Base-by-base conservation (phyloP, 2,797 vertebrate species). In the Brachymystax lenok region DNA sequence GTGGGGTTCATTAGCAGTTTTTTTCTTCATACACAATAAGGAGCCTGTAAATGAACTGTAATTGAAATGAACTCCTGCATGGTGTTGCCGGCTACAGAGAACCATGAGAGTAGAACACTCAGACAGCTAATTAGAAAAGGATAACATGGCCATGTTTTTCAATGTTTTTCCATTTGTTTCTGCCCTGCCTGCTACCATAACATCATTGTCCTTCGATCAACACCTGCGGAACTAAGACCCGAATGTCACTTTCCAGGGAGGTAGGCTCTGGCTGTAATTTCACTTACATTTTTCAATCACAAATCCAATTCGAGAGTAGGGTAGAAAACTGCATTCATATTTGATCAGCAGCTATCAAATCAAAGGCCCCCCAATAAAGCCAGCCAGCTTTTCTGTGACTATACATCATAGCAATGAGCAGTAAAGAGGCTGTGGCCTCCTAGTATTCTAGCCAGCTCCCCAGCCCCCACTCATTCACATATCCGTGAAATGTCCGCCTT, bases 321-420 rank as follows among this genome's bases (percentile, higher is more conserved):
- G 10, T 46, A 46, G 10, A 46, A 46, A 46, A 46, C 40, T 3
- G 40, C 40, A 46, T 46, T 46, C 40, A 46, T 46, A 46, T 46
- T 46, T 46, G 40, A 46, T 46, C 10, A 46, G 40, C 40, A 46
- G 66, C 84, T 80, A 79, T 84, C 87, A 85, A 89, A 88, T 90
- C 84, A 92, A 90, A 92, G 40, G 81, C 86, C 56, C 56, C 82
- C 87, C 82, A 83, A 87, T 90, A 88, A 92, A 89, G 73, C 75
- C 73, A 83, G 75, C 52, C 66, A 84, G 80, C n/a, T 66, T 77
- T 66, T 71, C 76, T 77, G 79, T 79, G 87, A 82, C 85, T 80
- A 85, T 59, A 81, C 69, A 77, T 80, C 82, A 73, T n/a, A 82
- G 79, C 79, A 77, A 69, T 0, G 40, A 82, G 80, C 21, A 68